Base-by-base conservation (phyloP, 2,888 invertebrate genomes). In the Adela reaumurella region DNA sequence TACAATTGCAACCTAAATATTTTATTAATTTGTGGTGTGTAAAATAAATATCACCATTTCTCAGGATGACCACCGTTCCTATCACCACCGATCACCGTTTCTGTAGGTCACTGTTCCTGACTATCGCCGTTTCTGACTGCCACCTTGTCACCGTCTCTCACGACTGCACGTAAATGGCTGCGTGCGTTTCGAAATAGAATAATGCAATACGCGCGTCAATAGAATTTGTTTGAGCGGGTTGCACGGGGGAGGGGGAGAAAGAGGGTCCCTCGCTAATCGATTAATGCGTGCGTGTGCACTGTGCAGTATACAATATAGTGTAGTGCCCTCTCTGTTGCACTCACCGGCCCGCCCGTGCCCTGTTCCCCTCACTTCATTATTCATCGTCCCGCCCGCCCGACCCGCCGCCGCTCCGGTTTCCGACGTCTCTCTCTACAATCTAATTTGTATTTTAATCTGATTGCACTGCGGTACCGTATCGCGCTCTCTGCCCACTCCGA, bases 391-490 rank as follows among this genome's bases (percentile, higher is more conserved):
- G 67, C 70, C 69, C 73, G 70, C 60, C 74, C 74, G 64, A 59
- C 69, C 72, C 68, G 71, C 70, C 72, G 61, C 60, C 68, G 62
- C n/a, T n/a, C n/a, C n/a, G n/a, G n/a, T n/a, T n/a, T n/a, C n/a
- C n/a, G n/a, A n/a, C n/a, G n/a, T n/a, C n/a, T 71, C 68, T 68
- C 67, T 67, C 70, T 69, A 70, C 72, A 72, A 74, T 73, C 74
- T 74, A 77, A 76, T 77, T 74, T 74, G 74, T 74, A 70, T 72
- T 72, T 71, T 67, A 70, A 74, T 73, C 70, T 69, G 68, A 66
- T 35, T 35, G 35, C 14, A 14, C 4, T 35, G 14, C 14, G 35
- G 35, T 35, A 14, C 35, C n/a, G n/a, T 35, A 8, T 35, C 35
- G n/a, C 8, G 35, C 6, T 35, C 11, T 14, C 24, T 24, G 24